A percentile compares a stretch with the other conserved stretches of the same genome.
Conservation (phyloP, 2,113 vertebrate genomes). For the Thunnus thynnus region DNA sequence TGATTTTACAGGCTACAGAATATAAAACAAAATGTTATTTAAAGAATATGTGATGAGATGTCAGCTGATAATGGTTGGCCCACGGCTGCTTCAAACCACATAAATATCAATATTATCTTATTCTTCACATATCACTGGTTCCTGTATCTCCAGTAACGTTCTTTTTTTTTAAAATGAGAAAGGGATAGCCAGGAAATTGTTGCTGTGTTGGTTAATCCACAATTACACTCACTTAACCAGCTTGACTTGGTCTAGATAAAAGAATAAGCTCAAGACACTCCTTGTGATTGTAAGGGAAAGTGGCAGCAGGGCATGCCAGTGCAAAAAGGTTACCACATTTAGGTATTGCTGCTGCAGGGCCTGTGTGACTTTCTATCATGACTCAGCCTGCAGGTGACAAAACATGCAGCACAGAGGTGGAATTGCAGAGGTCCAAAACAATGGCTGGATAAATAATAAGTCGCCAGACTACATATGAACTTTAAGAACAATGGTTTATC, state of each 20-base stretch:
- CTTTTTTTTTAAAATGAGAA: neutral
- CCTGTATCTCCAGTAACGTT: neutral
- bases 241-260: constrained; percentile 12
- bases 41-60: neutral
- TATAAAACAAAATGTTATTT: neutral
- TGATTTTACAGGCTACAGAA: neutral
- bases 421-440: neutral
- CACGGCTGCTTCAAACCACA: neutral
- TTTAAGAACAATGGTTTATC: no score
- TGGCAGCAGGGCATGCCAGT: neutral
- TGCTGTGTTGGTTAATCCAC: neutral
- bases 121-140: neutral
- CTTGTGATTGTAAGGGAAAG: neutral
- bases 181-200: neutral
- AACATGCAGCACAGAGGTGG: neutral
- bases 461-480: neutral
- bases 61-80: neutral
- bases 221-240: constrained; percentile 10
- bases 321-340: constrained; percentile 12
- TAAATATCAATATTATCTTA: no score
- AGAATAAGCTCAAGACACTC: neutral
- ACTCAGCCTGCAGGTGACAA: constrained; percentile 10
- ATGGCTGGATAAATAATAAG: neutral
- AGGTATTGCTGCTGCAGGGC: neutral
- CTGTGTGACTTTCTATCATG: neutral